Base-by-base conservation (phyloP, 2,797 vertebrate genomes). In the Diplodus sargus region DNA sequence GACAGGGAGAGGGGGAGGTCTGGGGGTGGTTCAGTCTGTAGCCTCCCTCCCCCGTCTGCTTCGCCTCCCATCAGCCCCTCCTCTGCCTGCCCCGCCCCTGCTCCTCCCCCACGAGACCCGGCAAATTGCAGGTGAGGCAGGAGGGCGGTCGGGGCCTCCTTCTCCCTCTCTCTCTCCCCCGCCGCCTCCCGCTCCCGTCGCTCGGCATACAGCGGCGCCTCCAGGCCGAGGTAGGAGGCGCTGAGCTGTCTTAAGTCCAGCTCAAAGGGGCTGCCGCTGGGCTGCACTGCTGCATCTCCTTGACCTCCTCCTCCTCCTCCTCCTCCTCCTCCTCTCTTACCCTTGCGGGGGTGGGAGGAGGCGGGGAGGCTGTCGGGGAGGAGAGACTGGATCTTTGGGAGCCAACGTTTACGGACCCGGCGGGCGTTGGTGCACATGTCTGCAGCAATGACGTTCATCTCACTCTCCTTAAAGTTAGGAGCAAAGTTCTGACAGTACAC, bases 401-500 rank as follows among this genome's bases (percentile, higher is more conserved):
- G 96, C 97, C 97, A 98, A 59, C 97, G 97, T 90, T 98, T 98
- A 28, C 97, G 96, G 4, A 98, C 97, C 0, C 97, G 93, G n/a
- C 97, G 96, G 25, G 97, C 97, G 5, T 98, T 98, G 89, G 97
- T 98, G 90, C 97, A 98, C 97, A 98, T 98, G 90, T 98, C 97
- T 0, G 97, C 97, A 0, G 97, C 97, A 0, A 98, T 98, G 49
- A 98, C 97, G 1, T 98, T 98, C 97, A 98, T 98, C 94, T 98
- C 97, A 2, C 97, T 98, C 89, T 98, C 97, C 94, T 98, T 98
- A 91, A 99, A 99, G 95, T 97, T 98, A 12, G 97, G 97, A 74
- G 97, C 97, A 82, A 98, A 99, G 92, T 98, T 98, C 96, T 98
- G 97, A 90, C 97, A 98, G 90, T 98, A 98, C 64, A 98, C 97